Evolutionary conservation across 2,888 invertebrate species (phyloP).

Genomic region (Crepidodera aurea): DNA sequence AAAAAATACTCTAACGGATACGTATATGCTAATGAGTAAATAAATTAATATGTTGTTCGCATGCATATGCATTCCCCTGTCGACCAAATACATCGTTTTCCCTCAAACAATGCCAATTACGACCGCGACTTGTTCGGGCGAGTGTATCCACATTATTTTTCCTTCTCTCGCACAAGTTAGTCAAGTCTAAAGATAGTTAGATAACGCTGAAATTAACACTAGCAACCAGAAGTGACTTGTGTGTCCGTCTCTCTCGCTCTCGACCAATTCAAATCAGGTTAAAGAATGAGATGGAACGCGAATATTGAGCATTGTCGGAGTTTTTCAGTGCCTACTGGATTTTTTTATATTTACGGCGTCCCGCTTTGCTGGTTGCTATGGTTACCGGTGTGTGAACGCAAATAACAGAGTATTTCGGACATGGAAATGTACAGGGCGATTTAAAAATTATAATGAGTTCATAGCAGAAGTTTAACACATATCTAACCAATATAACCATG

Average conservation of each 20-base stretch:
- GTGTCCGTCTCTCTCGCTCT: constrained; percentile 39
- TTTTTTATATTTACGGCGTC: constrained; percentile 60
- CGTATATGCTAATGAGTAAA: constrained; percentile 64
- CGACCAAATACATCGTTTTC: constrained; percentile 48
- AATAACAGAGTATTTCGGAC: constrained; percentile 52
- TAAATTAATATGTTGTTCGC: constrained; percentile 64
- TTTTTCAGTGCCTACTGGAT: constrained; percentile 51
- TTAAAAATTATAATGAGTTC: not conserved
- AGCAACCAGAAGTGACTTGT: constrained; percentile 54
- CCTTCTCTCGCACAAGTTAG: constrained; percentile 63
- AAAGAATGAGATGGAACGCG: constrained; percentile 43
- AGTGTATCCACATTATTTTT: constrained; percentile 61
- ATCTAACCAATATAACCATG: too few relatives aligned
- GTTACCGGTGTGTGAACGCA: constrained; percentile 59
- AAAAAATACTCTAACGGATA: constrained; percentile 63
- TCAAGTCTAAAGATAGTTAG: constrained; percentile 64
- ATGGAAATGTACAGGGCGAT: constrained; percentile 5
- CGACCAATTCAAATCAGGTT: constrained; percentile 9
- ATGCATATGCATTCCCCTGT: constrained; percentile 62
- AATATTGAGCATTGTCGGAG: constrained; percentile 52
- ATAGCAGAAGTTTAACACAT: not conserved
- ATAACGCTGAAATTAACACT: constrained; percentile 64
- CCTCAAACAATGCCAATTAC: constrained; percentile 55
- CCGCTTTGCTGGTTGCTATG: constrained; percentile 59
- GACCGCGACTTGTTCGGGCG: constrained; percentile 52